Evolutionary conservation across 2,888 invertebrate genomes (phyloP), one percentile per base, ranked within the genome.

Genomic region (Eupithecia inturbata): DNA sequence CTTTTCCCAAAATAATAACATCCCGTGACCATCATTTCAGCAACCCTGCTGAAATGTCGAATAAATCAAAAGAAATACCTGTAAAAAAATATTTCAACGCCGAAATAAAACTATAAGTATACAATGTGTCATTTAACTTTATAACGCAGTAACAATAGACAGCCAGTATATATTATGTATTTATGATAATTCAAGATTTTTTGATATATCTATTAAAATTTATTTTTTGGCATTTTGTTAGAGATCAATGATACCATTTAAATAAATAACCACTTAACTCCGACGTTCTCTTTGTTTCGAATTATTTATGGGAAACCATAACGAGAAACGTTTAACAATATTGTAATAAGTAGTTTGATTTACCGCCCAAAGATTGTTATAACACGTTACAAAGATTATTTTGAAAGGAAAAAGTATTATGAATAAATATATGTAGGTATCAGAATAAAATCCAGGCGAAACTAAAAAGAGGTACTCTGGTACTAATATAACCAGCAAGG

Each of bases 171-270:
- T 3, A 53, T 26, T 57, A 57, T 26, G 4, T 26, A 5, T 22
- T 66, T 39, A 66, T 26, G 39, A 26, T 39, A 39, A 66, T 66
- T 31, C 14, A 19, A 62, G 62, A 31, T 62, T 22, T 22, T n/a
- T 66, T 66, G 39, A 39, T 39, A 12, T 39, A 66, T 66, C 39
- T 66, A 68, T 74, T 22, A 74, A 71, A 64, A 71, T 72, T 66
- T 57, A 76, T 72, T 28, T n/a, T 57, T 67, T 62, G 36, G 5
- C 36, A 39, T 39, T 64, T 68, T 71, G 49, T 64, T 68, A 39
- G 67, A 36, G 74, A 53, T 75, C 71, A 74, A 71, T 49, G 45
- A 39, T 66, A 16, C 31, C 66, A 75, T 75, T 75, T 67, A 63
- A 60, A 75, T 75, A 33, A 67, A 67, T 62, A 53, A 53, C n/a